Evolutionary conservation across 64 coral and sea anemone genomes (phyloP).

Genomic region (Montipora cactus): DNA sequence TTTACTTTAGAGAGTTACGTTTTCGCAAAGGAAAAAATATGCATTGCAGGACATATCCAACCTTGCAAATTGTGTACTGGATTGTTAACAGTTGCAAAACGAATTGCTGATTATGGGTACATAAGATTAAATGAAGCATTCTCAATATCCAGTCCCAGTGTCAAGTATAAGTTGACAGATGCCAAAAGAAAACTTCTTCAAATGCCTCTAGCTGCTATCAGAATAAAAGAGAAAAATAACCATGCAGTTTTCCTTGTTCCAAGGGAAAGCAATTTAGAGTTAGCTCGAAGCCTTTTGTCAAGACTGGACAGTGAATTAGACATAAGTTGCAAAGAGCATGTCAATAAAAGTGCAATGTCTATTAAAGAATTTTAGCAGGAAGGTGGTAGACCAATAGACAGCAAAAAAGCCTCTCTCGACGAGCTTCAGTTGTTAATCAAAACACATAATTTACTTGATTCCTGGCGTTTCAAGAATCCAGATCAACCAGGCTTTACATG

Average conservation of each 20-base stretch:
- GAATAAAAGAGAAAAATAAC: slow-evolving; percentile 48
- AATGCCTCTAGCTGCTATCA: slow-evolving; percentile 57
- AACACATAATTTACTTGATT: too few species aligned
- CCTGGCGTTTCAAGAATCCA: too few species aligned
- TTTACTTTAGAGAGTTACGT: slow-evolving; percentile 49
- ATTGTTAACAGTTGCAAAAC: slow-evolving; percentile 55
- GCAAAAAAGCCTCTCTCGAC: too few species aligned
- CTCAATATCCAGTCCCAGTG: slow-evolving; percentile 45
- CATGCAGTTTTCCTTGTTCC: slow-evolving; percentile 37
- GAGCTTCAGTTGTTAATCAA: too few species aligned
- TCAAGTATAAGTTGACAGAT: slow-evolving; percentile 60
- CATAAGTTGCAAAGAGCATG: not conserved
- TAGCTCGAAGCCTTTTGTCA: slow-evolving; percentile 32
- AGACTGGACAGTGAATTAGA: not conserved
- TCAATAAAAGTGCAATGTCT: not conserved
- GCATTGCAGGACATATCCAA: slow-evolving; percentile 44
- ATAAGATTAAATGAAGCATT: slow-evolving; percentile 71
- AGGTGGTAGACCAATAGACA: too few species aligned
- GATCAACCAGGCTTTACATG: too few species aligned
- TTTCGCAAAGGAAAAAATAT: slow-evolving; percentile 41
- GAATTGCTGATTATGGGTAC: slow-evolving; percentile 55
- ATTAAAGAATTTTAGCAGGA: slow-evolving; percentile 17
- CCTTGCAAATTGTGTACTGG: slow-evolving; percentile 44
- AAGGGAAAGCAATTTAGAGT: slow-evolving; percentile 27
- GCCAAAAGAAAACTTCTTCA: slow-evolving; percentile 76